These are phyloP conservation scores for Siniperca knerii DNA, from an alignment of 2,113 vertebrate species.

Conservation along the genomic window DNA sequence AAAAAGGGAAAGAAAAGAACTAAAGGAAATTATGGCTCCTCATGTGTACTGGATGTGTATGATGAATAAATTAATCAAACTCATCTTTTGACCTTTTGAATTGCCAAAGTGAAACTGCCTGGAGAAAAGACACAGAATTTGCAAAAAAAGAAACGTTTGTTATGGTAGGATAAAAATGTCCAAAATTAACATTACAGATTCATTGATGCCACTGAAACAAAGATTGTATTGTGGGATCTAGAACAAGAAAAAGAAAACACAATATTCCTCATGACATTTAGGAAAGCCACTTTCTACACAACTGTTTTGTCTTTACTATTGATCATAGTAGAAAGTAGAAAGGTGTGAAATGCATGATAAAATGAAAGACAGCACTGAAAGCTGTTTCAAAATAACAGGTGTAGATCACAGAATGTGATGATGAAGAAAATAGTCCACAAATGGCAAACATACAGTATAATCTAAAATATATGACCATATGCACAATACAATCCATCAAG, in stretches of 20 bases:
- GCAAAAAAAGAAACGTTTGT: background rate
- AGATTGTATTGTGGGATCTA: background rate
- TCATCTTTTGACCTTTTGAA: constrained; percentile 57
- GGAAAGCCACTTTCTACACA: background rate
- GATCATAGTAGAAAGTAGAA: background rate
- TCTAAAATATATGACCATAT: too few species aligned
- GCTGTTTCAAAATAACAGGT: background rate
- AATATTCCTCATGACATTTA: background rate
- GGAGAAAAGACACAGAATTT: background rate
- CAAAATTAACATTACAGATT: background rate
- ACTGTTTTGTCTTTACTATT: background rate
- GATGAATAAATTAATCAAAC: constrained; percentile 55
- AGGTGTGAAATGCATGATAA: background rate
- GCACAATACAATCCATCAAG: too few species aligned
- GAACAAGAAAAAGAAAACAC: too few species aligned
- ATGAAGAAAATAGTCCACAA: background rate
- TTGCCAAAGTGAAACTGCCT: constrained; percentile 6
- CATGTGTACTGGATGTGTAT: constrained; percentile 3
- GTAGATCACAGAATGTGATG: too few species aligned
- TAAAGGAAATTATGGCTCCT: constrained; percentile 18
- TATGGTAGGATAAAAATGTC: background rate
- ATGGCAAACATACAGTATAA: too few species aligned
- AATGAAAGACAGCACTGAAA: background rate
- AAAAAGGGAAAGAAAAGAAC: constrained; percentile 36
- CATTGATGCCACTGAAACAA: background rate